Conservation (phyloP, 2,888 invertebrate genomes). For the Nysson spinosus region DNA sequence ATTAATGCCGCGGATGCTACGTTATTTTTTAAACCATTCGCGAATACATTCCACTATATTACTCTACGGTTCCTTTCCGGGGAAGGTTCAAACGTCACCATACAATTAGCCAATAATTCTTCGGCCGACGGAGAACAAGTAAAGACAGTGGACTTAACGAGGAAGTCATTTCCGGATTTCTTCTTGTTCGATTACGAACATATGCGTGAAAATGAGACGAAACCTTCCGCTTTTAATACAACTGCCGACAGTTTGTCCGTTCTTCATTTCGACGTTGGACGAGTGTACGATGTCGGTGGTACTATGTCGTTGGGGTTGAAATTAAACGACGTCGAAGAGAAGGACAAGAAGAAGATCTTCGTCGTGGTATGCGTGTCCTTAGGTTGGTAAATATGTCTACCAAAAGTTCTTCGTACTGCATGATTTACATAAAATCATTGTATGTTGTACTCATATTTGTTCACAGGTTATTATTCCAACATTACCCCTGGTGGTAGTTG, state of each 20-base stretch:
- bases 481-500: conserved; percentile 66
- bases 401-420: too few relatives aligned
- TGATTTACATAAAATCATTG: too few relatives aligned
- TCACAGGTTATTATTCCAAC: conserved; percentile 64
- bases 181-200: conserved; percentile 88
- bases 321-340: conserved; percentile 79
- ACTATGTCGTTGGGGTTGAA: conserved; percentile 86
- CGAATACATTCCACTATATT: conserved; percentile 65
- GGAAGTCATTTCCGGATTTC: conserved; percentile 85
- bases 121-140: conserved; percentile 50
- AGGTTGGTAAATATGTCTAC: conserved; percentile 65
- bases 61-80: conserved; percentile 66
- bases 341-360: conserved; percentile 68
- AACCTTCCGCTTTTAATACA: conserved; percentile 83
- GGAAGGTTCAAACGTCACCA: conserved; percentile 41
- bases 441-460: too few relatives aligned
- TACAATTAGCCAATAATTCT: conserved; percentile 48
- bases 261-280: conserved; percentile 84
- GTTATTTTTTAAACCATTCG: conserved; percentile 65
- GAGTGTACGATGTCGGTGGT: conserved; percentile 88
- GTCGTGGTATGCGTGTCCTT: conserved; percentile 78
- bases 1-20: conserved; percentile 58
- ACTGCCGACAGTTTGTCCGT: conserved; percentile 82
- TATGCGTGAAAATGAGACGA: conserved; percentile 81
- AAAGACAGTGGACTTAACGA: conserved; percentile 76